These are phyloP conservation scores for Apotomis betuletana DNA, from an alignment of 2,888 invertebrate species.

Conservation along the genomic window DNA sequence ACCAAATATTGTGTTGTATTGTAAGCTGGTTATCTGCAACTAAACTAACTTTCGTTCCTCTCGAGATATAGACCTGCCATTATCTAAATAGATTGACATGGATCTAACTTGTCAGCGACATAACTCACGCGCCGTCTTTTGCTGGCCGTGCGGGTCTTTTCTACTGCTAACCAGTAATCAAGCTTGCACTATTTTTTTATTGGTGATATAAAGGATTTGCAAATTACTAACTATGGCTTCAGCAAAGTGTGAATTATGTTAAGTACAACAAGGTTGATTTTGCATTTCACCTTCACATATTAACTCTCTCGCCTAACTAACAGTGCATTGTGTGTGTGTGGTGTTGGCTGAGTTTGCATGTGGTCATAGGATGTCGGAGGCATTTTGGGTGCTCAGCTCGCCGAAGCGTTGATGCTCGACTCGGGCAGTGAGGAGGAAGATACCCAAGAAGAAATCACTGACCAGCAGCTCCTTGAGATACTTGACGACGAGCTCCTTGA, in stretches of 20 bases:
- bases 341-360: conserved; percentile 7
- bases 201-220: conserved; percentile 1
- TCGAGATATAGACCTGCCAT: conserved; percentile 3
- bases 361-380: conserved; percentile 10
- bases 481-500: conserved; percentile 12
- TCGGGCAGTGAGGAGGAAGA: conserved; percentile 21
- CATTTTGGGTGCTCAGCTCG: conserved; percentile 10
- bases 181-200: conserved; percentile 7
- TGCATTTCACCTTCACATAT: conserved; percentile 6
- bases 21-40: conserved; percentile 19
- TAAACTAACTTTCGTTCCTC: conserved; percentile 12
- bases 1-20: conserved; percentile 17
- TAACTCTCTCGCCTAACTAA: neutral
- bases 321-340: conserved; percentile 9
- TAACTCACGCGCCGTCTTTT: conserved; percentile 16
- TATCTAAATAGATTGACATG: conserved; percentile 16
- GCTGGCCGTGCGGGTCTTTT: conserved; percentile 6
- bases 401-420: conserved; percentile 11
- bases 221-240: conserved; percentile 9
- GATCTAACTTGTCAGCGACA: conserved; percentile 12
- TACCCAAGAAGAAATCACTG: conserved; percentile 3
- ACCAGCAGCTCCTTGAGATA: conserved; percentile 1
- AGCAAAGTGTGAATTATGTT: conserved; percentile 7
- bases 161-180: conserved; percentile 3
- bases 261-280: conserved; percentile 7